A percentile compares a stretch with the other conserved stretches of the same genome.
Conservation (phyloP, 2,888 invertebrate species). For the Abscondita cerata region DNA sequence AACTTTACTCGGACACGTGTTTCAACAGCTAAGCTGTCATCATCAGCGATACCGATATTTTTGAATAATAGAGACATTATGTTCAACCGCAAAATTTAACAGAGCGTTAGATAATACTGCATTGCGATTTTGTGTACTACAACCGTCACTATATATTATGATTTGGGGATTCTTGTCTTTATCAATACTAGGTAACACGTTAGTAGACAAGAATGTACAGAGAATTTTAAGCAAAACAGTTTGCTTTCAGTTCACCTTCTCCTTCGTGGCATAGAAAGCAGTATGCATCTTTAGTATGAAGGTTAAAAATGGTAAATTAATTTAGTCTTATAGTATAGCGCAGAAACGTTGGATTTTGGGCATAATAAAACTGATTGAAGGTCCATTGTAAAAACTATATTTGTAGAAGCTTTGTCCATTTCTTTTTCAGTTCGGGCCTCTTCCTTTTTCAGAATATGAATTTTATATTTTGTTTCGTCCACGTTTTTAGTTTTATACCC, state of each 20-base stretch:
- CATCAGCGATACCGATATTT: no score
- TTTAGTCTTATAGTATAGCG: slow-evolving; percentile 6
- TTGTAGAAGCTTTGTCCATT: background rate
- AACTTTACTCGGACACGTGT: no score
- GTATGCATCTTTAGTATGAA: slow-evolving; percentile 1
- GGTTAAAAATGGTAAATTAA: background rate
- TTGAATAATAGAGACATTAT: slow-evolving; percentile 19
- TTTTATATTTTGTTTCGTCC: background rate
- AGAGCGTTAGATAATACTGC: slow-evolving; percentile 36
- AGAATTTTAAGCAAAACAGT: background rate
- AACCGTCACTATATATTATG: slow-evolving; percentile 34
- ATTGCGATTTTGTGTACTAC: slow-evolving; percentile 42
- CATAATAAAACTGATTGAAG: slow-evolving; percentile 3
- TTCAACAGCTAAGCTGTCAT: no score
- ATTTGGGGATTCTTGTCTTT: slow-evolving; percentile 11
- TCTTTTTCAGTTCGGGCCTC: slow-evolving; percentile 24
- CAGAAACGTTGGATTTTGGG: slow-evolving; percentile 1
- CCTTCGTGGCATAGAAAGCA: slow-evolving; percentile 6
- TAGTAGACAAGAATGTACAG: background rate
- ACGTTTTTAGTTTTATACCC: slow-evolving; percentile 18
- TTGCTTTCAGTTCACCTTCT: background rate
- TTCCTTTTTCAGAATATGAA: background rate
- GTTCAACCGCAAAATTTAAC: slow-evolving; percentile 13
- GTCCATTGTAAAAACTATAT: slow-evolving; percentile 6
- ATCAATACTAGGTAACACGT: background rate